A percentile compares a stretch with the other conserved stretches of the same genome.
Conservation (phyloP, 2,888 invertebrate genomes). For the Gandaritis pyraliata region DNA sequence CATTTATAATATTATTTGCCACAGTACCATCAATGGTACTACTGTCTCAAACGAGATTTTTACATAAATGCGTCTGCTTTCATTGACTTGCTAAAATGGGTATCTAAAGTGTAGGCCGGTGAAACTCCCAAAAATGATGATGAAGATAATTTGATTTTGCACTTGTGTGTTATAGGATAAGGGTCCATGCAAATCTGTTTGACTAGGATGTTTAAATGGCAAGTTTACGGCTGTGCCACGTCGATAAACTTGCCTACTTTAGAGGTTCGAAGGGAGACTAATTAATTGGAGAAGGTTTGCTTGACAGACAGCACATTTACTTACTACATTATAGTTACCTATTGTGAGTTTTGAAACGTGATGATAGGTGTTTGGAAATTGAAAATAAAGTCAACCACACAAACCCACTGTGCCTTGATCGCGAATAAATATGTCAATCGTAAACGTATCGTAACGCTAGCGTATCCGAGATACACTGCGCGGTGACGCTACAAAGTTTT, state of each 20-base stretch:
- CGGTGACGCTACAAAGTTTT: no score
- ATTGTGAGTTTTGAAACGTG: neutral
- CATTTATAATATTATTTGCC: no score
- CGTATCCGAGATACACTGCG: no score
- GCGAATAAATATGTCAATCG: no score
- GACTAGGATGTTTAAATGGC: slow-evolving; percentile 34
- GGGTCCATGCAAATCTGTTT: slow-evolving; percentile 27
- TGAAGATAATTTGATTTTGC: slow-evolving; percentile 16
- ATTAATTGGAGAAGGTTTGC: slow-evolving; percentile 52
- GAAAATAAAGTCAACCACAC: neutral
- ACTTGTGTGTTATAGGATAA: slow-evolving; percentile 16
- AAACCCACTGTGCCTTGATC: no score
- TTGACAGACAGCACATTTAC: slow-evolving; percentile 6
- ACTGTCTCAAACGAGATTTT: no score
- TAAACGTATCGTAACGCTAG: no score
- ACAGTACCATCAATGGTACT: no score
- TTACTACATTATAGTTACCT: neutral
- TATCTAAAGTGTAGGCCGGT: no score
- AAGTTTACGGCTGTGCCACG: slow-evolving; percentile 65
- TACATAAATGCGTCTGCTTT: no score
- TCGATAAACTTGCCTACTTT: slow-evolving; percentile 40
- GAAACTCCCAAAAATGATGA: neutral
- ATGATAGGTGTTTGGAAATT: neutral
- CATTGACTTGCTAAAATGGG: no score
- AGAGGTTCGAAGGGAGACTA: slow-evolving; percentile 33